Conservation (phyloP, 2,888 invertebrate genomes). For the Limnephilus auricula region DNA sequence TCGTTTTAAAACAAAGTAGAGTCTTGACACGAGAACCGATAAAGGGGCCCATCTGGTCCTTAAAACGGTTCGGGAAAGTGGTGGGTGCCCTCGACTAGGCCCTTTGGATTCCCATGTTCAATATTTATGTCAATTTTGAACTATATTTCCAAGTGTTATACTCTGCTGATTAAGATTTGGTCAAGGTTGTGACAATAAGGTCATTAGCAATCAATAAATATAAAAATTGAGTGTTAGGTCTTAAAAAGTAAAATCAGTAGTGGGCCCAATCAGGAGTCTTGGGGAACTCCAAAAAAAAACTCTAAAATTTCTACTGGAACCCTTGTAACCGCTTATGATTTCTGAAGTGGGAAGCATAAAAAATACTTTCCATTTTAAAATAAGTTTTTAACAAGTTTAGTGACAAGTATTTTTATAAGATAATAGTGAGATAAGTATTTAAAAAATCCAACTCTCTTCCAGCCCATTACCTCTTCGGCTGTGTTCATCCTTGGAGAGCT, state of each 20-base stretch:
- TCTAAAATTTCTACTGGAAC: background rate
- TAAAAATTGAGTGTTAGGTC: background rate
- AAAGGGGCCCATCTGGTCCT: too few species aligned
- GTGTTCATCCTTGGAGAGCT: slow-evolving; percentile 92
- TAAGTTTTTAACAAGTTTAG: background rate
- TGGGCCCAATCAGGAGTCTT: background rate
- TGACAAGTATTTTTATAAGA: too few species aligned
- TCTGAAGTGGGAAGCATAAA: background rate
- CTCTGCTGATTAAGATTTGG: too few species aligned
- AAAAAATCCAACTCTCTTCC: slow-evolving; percentile 64
- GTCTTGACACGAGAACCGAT: too few species aligned
- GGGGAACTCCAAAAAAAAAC: background rate
- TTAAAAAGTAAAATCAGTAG: background rate
- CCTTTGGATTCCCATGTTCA: background rate
- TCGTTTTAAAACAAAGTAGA: too few species aligned
- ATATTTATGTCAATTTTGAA: too few species aligned
- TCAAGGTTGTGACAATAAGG: too few species aligned
- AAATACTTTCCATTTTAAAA: background rate
- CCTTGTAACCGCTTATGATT: background rate
- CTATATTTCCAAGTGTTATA: too few species aligned
- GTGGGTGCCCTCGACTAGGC: too few species aligned
- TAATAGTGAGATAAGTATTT: background rate
- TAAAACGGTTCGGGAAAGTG: too few species aligned
- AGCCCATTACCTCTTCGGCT: slow-evolving; percentile 88
- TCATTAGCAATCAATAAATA: too few species aligned